These are phyloP conservation scores for Drosophila pseudotakahashii DNA, from an alignment of 2,888 invertebrate species.

Conservation along the genomic window DNA sequence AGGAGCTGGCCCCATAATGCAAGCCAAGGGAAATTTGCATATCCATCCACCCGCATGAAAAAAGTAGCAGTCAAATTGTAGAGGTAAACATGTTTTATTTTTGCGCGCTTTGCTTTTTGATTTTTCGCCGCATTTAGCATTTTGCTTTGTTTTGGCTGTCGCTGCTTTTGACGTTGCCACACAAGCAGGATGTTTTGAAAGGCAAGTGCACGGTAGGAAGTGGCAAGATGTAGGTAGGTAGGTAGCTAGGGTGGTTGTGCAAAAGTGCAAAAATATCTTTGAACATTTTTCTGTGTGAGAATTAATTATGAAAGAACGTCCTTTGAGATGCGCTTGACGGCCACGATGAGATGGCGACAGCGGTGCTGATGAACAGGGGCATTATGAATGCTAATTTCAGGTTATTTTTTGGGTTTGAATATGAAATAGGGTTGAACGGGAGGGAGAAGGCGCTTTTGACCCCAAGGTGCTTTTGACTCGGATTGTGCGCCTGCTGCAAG, in stretches of 20 bases:
- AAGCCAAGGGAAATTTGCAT: slow-evolving; percentile 59
- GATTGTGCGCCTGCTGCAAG: slow-evolving; percentile 34
- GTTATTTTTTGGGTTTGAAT: slow-evolving; percentile 16
- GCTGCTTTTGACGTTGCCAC: slow-evolving; percentile 71
- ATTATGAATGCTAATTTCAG: slow-evolving; percentile 61
- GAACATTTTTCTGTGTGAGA: slow-evolving; percentile 69
- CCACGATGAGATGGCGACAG: slow-evolving; percentile 29
- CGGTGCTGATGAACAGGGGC: slow-evolving; percentile 21
- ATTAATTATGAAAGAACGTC: slow-evolving; percentile 77
- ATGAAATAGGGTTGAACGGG: slow-evolving; percentile 14
- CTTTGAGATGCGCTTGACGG: slow-evolving; percentile 69
- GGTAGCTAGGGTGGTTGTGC: slow-evolving; percentile 32
- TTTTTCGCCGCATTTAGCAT: slow-evolving; percentile 46
- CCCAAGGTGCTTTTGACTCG: slow-evolving; percentile 53
- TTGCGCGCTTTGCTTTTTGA: slow-evolving; percentile 45
- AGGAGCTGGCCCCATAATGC: slow-evolving; percentile 1
- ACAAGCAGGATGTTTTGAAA: slow-evolving; percentile 55
- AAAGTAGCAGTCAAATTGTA: slow-evolving; percentile 37
- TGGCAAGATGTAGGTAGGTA: slow-evolving; percentile 1
- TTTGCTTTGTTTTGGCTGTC: slow-evolving; percentile 69
- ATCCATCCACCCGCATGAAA: slow-evolving; percentile 26
- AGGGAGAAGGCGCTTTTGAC: slow-evolving; percentile 7
- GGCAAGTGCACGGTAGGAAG: neutral
- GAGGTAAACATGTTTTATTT: slow-evolving; percentile 59
- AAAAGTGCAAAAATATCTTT: slow-evolving; percentile 71